Evolutionary conservation across 2,113 vertebrate genomes (phyloP), one percentile per base, ranked within the genome.

Genomic region (Erythrolamprus reginae): DNA sequence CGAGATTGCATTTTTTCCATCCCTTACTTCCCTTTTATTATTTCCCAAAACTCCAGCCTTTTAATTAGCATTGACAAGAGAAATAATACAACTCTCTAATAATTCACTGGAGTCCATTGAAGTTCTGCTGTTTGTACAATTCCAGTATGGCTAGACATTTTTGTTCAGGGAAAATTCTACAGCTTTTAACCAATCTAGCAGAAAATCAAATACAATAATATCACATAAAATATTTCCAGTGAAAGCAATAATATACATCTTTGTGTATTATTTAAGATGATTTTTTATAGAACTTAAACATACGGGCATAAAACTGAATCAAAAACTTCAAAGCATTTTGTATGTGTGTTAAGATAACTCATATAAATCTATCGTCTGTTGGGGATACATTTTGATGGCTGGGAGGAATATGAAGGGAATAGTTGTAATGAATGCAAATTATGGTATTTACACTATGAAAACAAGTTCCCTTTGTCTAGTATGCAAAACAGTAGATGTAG

Each of bases 311-410:
- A 13, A 61, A 89, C 45, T 51, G 33, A 52, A 86, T 42, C 24
- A 70, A 51, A 86, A 12, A 24, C n/a, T 86, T 28, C 28, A 90
- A 45, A 86, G 38, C 12, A 15, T 21, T 96, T 99, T 95, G 98
- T 99, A 90, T 99, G 98, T 50, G 99, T 99, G 50, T 99, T 98
- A 96, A 99, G 98, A 0, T 99, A 88, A 99, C 99, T 0, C 98
- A 98, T 93, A 99, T 99, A 10, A 10, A 98, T 99, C 94, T 98
- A 99, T 95, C 98, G 98, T 45, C 98, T 99, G 38, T 96, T 99
- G 95, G 97, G 98, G 95, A 99, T 99, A 90, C 99, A 99, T 96
- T 99, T 99, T 52, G 99, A 99, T 51, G 99, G 99, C 82, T 99
- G 99, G 99, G 99, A 99, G 88, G 98, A 99, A 65, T 65, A 65